Base-by-base conservation (phyloP, 2,797 vertebrate genomes). In the Acrossocheilus wenchowensis region DNA sequence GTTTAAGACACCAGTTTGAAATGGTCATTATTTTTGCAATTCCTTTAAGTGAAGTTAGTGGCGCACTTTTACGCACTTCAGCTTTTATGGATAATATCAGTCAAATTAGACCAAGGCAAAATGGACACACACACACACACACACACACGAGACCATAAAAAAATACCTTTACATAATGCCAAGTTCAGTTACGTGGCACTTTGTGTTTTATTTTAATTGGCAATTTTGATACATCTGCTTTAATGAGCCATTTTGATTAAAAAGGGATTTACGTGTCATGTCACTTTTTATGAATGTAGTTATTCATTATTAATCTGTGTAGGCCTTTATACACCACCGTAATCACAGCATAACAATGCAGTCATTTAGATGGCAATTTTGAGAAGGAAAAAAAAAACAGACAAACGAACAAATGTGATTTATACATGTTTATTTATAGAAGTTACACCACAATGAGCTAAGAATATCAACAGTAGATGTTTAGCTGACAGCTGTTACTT, bases 311-410 rank as follows among this genome's bases (percentile, higher is more conserved):
- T 66, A 41, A 71, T 50, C 60, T 5, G 23, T 30, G 39, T 43
- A 78, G 21, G 34, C 41, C 23, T 30, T 54, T n/a, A n/a, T 39
- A 19, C 26, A 30, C 3, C 60, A 10, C n/a, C 43, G 26, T 21
- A 69, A 68, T 64, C 17, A 48, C 26, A 23, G 6, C 6, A 71
- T 23, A 80, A 12, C 17, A 64, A 34, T 68, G 43, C 19, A 50
- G 68, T 14, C 23, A 50, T 36, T 17, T 36, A 69, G 21, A 52
- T 54, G 1, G 50, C 21, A 23, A 30, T n/a, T 26, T 72, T 57
- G 68, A 82, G 14, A 82, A 72, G 7, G 71, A 73, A 82, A 73
- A 36, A 66, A 82, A 68, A 82, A 72, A 26, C 66, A 82, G 68
- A 73, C 68, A 82, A 73, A 30, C n/a, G 34, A 82, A 43, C 36